phyloP scores from a whole-genome alignment of 2,113 vertebrate genomes.

The Stigmatopora nigra region DNA sequence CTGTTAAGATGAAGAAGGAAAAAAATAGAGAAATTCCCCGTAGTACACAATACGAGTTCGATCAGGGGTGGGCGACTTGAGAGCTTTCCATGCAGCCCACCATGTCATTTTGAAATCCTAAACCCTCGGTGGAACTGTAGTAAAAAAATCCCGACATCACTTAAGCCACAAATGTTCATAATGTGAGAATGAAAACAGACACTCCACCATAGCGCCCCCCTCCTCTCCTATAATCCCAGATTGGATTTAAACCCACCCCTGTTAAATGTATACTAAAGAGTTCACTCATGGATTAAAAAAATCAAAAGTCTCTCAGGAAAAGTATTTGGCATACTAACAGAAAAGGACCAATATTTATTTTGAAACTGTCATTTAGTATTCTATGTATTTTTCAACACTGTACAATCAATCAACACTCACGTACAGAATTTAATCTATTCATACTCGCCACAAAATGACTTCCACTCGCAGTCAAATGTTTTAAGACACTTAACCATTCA shows the following conservation, averaged over 20 bases:
- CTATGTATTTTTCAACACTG: conserved; percentile 39
- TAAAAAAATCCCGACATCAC: background rate
- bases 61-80: background rate
- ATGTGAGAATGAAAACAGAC: background rate
- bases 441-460: conserved; percentile 5
- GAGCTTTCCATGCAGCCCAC: background rate
- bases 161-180: background rate
- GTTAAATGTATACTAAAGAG: background rate
- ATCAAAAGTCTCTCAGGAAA: conserved; percentile 43
- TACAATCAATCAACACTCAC: background rate
- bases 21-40: background rate
- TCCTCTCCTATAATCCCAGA: background rate
- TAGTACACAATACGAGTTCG: background rate
- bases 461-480: too few species aligned
- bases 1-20: conserved; percentile 28
- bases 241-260: background rate
- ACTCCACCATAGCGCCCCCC: too few species aligned
- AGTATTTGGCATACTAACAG: conserved; percentile 22
- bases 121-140: background rate
- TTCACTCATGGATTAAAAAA: background rate
- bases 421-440: conserved; percentile 45
- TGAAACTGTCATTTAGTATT: conserved; percentile 38
- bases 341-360: conserved; percentile 61
- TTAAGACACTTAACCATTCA: too few species aligned
- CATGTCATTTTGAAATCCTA: background rate